phyloP scores from a whole-genome alignment of 2,113 vertebrate species.

The Tapirus terrestris region DNA sequence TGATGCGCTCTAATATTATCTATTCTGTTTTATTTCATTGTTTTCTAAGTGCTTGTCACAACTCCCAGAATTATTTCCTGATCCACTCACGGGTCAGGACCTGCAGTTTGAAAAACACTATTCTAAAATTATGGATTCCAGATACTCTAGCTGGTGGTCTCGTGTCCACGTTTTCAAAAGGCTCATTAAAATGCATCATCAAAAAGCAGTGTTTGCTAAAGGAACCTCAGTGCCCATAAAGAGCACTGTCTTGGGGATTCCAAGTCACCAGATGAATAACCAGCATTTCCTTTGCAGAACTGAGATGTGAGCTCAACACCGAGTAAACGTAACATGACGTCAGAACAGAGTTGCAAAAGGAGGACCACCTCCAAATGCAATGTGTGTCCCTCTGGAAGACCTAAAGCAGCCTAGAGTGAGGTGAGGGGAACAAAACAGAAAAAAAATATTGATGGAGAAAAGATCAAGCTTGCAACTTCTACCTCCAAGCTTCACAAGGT shows the following conservation, averaged over 20 bases:
- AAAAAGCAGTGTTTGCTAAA: slow-evolving; percentile 1
- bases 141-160: neutral
- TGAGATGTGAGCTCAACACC: neutral
- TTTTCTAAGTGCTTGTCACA: slow-evolving; percentile 1
- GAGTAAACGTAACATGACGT: neutral
- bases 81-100: neutral
- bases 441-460: neutral
- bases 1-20: neutral
- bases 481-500: neutral
- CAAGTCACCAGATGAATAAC: neutral
- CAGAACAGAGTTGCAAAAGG: neutral
- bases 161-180: neutral
- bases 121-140: neutral
- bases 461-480: neutral
- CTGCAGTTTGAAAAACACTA: neutral
- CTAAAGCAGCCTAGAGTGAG: neutral
- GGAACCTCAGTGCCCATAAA: neutral
- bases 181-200: neutral
- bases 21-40: neutral
- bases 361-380: neutral
- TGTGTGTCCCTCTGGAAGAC: neutral
- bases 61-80: slow-evolving; percentile 29
- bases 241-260: neutral
- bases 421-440: neutral
- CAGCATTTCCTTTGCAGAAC: neutral